Percentiles rank a stretch among this genome's conserved stretches.
These are phyloP conservation scores for Hypomesus transpacificus DNA, from an alignment of 2,113 vertebrate genomes.

Conservation along the genomic window DNA sequence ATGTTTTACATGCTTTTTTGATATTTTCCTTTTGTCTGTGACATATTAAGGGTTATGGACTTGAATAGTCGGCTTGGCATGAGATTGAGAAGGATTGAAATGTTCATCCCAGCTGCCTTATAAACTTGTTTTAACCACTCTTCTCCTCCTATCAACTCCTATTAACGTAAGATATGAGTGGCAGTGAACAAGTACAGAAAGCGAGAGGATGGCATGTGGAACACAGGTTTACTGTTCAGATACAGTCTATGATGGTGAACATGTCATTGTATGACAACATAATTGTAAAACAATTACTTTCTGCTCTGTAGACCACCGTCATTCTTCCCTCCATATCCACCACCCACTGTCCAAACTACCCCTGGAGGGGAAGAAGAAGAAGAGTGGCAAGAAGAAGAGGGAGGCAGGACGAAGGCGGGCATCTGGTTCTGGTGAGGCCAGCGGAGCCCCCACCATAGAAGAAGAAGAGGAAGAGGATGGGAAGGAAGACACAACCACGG, in stretches of 20 bases:
- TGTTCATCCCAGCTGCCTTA: too few relatives aligned
- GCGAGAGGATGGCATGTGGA: too few relatives aligned
- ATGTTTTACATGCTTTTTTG: too few relatives aligned
- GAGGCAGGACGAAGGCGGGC: slow-evolving; percentile 63
- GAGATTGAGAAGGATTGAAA: too few relatives aligned
- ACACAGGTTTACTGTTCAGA: not conserved
- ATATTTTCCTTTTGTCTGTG: too few relatives aligned
- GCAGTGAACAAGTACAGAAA: too few relatives aligned
- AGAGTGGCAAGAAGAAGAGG: slow-evolving; percentile 74
- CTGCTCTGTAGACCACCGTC: slow-evolving; percentile 81
- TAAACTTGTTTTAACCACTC: too few relatives aligned
- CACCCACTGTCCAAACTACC: slow-evolving; percentile 89
- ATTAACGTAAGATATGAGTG: too few relatives aligned
- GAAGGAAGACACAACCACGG: slow-evolving; percentile 60
- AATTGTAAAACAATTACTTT: not conserved
- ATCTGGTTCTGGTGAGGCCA: slow-evolving; percentile 37
- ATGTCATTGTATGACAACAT: not conserved
- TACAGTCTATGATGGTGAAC: not conserved
- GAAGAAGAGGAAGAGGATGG: slow-evolving; percentile 87
- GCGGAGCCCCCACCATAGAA: slow-evolving; percentile 77
- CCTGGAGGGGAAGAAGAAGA: slow-evolving; percentile 69
- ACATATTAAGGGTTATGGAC: too few relatives aligned
- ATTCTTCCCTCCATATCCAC: slow-evolving; percentile 93
- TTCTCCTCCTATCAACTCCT: too few relatives aligned
- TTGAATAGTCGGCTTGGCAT: too few relatives aligned